Conservation (phyloP, 2,797 vertebrate genomes). For the Lates japonicus region DNA sequence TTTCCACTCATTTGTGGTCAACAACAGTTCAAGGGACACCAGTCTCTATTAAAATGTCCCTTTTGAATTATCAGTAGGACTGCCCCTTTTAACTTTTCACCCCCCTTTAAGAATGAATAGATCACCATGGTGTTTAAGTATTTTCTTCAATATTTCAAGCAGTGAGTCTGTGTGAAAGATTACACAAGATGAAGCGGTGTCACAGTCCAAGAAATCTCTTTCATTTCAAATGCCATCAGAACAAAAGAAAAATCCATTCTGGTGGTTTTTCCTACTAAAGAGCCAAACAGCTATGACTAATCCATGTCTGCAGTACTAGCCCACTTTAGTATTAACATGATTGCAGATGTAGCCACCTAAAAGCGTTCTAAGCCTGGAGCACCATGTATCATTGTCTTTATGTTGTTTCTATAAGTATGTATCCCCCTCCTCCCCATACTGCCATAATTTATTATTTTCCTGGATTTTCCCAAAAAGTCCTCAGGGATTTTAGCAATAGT, state of each 20-base stretch:
- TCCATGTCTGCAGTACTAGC: not conserved
- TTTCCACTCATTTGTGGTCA: not conserved
- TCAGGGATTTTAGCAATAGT: conserved; percentile 21
- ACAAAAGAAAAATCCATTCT: conserved; percentile 1
- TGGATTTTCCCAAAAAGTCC: conserved; percentile 17
- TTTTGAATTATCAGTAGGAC: not conserved
- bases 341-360: conserved; percentile 15
- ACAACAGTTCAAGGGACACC: not conserved
- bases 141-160: not conserved
- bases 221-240: conserved; percentile 5
- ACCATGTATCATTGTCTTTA: conserved; percentile 26
- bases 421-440: not conserved
- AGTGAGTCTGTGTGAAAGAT: not conserved
- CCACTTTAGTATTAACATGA: conserved; percentile 1
- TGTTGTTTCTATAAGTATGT: conserved; percentile 33
- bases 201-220: not conserved
- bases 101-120: not conserved
- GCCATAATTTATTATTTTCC: conserved; percentile 26
- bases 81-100: too few relatives aligned
- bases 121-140: not conserved
- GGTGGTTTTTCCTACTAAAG: not conserved
- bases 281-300: conserved; percentile 18
- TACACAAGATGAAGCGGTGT: not conserved
- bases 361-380: conserved; percentile 31
- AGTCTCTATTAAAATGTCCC: not conserved